Percentiles rank a stretch among this genome's conserved stretches.
Conservation (phyloP, 2,113 vertebrate species). For the Podarcis muralis region DNA sequence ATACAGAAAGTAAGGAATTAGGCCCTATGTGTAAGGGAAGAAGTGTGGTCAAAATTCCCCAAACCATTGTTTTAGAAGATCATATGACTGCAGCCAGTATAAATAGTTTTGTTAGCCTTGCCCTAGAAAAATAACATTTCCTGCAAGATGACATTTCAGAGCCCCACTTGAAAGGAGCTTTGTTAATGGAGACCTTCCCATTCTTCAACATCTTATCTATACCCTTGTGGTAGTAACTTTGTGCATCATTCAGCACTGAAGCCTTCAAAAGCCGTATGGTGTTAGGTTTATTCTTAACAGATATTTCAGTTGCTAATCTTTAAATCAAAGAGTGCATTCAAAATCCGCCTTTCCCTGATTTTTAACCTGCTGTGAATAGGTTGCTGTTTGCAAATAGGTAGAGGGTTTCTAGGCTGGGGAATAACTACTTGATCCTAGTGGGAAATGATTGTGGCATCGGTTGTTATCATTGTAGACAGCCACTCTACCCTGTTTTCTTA, state of each 20-base stretch:
- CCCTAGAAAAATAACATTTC: constrained; percentile 10
- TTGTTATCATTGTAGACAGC: not conserved
- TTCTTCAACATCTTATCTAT: not conserved
- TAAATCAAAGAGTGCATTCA: not conserved
- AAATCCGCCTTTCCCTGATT: not conserved
- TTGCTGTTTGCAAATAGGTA: constrained; percentile 17
- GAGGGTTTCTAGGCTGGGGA: constrained; percentile 25
- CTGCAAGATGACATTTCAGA: not conserved
- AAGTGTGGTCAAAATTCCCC: not conserved
- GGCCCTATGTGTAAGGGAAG: not conserved
- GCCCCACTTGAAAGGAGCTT: not conserved
- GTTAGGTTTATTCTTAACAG: not conserved
- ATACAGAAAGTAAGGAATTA: not conserved
- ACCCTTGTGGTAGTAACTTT: not conserved
- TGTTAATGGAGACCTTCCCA: not conserved
- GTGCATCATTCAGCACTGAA: not conserved
- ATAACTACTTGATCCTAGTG: constrained; percentile 21
- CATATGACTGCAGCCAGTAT: not conserved
- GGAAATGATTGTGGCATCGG: constrained; percentile 18
- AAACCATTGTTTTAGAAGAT: not conserved
- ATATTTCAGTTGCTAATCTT: not conserved
- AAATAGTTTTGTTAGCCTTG: not conserved
- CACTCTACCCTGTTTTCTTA: not conserved
- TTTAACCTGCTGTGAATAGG: not conserved
- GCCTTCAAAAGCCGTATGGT: not conserved